Evolutionary conservation across 2,888 invertebrate genomes (phyloP), one percentile per base, ranked within the genome.

Genomic region (Mayetiola destructor): DNA sequence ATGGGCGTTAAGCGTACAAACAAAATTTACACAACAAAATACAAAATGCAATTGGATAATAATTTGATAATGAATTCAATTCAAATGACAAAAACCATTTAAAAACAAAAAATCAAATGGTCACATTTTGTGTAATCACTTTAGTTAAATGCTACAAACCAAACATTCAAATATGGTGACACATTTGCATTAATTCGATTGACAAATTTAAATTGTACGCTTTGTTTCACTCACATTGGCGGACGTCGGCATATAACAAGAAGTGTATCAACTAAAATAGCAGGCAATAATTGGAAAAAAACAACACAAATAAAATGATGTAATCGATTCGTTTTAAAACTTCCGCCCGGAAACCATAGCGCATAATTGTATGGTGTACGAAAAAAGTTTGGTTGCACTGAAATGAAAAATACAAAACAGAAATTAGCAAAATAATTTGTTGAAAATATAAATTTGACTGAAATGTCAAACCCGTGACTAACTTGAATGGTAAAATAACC

Each of bases 211-310:
- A n/a, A n/a, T n/a, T n/a, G n/a, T n/a, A n/a, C n/a, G n/a, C n/a
- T n/a, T n/a, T n/a, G n/a, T n/a, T n/a, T n/a, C n/a, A 36, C 37
- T 55, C 23, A 55, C 55, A 55, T 21, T 23, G 36, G 55, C n/a
- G 36, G 36, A 37, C 37, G 20, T 21, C 55, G 36, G 6, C 18
- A 23, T 35, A 55, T 5, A 23, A 55, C 16, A 12, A 55, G 23
- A 2, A 55, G 2, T 1, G 12, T 4, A 16, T 55, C 55, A 21
- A 55, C 16, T 5, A 55, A 37, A 3, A 55, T 2, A 3, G 55
- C 55, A 2, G 55, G 55, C 20, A 55, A 14, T 5, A 36, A 20
- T 37, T 55, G 55, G 10, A 55, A 37, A 6, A 55, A n/a, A 3
- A 55, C 6, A 5, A 37, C 20, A 18, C 55, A 55, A 35, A 37